Evolutionary conservation across 2,113 vertebrate genomes (phyloP).

Genomic region (Salvator merianae): DNA sequence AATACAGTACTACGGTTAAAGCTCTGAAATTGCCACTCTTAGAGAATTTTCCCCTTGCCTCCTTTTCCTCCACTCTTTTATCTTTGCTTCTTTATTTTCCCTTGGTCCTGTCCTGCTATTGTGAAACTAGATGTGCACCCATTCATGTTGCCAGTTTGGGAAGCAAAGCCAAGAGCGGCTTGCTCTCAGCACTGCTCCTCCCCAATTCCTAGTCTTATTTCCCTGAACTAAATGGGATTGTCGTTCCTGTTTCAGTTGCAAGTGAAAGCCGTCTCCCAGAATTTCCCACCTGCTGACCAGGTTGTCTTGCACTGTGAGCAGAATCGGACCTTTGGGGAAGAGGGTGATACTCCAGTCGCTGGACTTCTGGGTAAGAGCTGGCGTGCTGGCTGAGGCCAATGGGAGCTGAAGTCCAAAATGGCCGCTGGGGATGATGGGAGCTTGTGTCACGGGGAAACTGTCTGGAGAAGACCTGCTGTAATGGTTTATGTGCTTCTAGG

Average conservation of each 20-base stretch:
- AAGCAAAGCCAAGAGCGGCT: background rate
- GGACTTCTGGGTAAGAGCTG: background rate
- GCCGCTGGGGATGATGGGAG: no score
- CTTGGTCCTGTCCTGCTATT: background rate
- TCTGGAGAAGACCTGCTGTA: no score
- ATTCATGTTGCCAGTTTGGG: background rate
- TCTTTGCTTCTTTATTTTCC: background rate
- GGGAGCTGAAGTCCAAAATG: no score
- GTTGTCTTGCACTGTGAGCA: no score
- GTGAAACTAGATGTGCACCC: background rate
- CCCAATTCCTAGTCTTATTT: no score
- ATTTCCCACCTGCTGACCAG: background rate
- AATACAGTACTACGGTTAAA: no score
- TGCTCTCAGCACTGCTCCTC: background rate
- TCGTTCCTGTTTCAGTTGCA: background rate
- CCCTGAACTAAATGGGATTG: background rate
- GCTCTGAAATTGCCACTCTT: no score
- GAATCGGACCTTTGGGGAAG: background rate
- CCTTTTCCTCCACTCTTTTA: no score
- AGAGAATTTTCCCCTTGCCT: no score
- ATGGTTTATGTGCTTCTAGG: no score
- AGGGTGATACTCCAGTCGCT: background rate
- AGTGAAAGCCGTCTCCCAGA: background rate
- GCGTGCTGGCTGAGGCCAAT: no score
- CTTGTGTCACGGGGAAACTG: no score